Conservation (phyloP, 2,797 vertebrate species). For the Amblyraja radiata region DNA sequence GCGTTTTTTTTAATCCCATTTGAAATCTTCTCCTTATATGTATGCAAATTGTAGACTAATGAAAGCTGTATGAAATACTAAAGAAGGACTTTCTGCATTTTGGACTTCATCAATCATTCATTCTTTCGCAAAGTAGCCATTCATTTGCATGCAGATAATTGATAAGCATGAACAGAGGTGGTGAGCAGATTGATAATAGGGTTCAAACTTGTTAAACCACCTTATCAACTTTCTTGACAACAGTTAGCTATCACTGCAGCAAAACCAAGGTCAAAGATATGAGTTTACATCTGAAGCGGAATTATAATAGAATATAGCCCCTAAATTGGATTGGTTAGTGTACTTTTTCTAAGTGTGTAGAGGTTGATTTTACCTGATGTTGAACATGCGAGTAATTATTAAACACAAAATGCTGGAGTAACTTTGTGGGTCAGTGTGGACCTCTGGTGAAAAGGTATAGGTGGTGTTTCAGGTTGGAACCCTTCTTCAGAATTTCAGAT, state of each 20-base stretch:
- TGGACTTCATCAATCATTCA: conserved; percentile 13
- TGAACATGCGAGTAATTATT: too few species aligned
- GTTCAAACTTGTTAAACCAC: neutral
- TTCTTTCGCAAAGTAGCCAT: neutral
- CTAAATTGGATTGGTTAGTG: too few species aligned
- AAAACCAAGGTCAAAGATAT: neutral
- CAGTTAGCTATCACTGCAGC: neutral
- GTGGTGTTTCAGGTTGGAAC: too few species aligned
- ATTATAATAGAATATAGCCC: neutral
- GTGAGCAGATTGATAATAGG: neutral
- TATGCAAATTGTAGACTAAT: conserved; percentile 4
- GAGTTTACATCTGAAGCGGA: neutral
- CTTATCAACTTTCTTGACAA: neutral
- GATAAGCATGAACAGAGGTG: neutral
- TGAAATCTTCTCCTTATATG: neutral
- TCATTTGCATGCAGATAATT: conserved; percentile 16
- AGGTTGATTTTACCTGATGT: too few species aligned
- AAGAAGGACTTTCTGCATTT: neutral
- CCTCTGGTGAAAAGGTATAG: too few species aligned
- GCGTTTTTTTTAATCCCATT: neutral
- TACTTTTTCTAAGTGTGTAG: too few species aligned
- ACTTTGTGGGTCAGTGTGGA: too few species aligned
- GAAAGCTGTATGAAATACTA: neutral
- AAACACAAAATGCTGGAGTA: too few species aligned
- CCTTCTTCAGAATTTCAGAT: too few species aligned